These are phyloP conservation scores for Crocallis elinguaria DNA, from an alignment of 2,888 invertebrate genomes.

Conservation along the genomic window DNA sequence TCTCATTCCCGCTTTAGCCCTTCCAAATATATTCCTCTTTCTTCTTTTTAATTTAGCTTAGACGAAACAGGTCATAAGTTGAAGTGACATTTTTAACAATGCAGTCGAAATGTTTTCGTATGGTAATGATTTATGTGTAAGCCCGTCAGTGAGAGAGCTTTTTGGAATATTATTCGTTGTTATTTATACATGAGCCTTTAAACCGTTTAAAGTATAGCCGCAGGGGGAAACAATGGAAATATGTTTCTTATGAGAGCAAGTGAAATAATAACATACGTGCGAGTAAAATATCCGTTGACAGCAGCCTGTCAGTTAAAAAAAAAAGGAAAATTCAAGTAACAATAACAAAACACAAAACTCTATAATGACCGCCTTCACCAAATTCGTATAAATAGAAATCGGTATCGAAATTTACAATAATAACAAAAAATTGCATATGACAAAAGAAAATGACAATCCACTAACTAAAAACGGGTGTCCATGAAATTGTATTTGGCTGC, in stretches of 20 bases:
- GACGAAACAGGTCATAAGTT: constrained; percentile 82
- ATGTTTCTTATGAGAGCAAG: constrained; percentile 33
- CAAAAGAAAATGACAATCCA: constrained; percentile 48
- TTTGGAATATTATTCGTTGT: constrained; percentile 66
- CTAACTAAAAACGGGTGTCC: constrained; percentile 52
- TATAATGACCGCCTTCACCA: too few relatives aligned
- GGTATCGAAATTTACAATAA: constrained; percentile 8
- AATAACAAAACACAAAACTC: too few relatives aligned
- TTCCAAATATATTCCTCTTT: constrained; percentile 53
- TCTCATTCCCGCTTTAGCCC: constrained; percentile 59
- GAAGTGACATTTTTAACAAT: constrained; percentile 84
- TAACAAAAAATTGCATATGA: constrained; percentile 40
- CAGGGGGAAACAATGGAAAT: constrained; percentile 63
- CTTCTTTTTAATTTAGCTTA: constrained; percentile 76
- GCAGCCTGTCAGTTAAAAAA: neutral
- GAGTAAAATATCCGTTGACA: neutral
- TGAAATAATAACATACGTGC: constrained; percentile 14
- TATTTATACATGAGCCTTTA: constrained; percentile 68
- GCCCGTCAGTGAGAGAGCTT: constrained; percentile 67
- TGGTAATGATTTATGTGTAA: constrained; percentile 83
- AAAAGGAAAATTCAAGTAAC: too few relatives aligned
- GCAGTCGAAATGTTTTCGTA: constrained; percentile 82
- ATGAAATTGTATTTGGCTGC: constrained; percentile 44
- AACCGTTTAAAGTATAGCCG: constrained; percentile 56
- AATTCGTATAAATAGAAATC: neutral